These are phyloP conservation scores for Parnassius glacialis DNA, from an alignment of 2,888 invertebrate genomes.

Conservation along the genomic window DNA sequence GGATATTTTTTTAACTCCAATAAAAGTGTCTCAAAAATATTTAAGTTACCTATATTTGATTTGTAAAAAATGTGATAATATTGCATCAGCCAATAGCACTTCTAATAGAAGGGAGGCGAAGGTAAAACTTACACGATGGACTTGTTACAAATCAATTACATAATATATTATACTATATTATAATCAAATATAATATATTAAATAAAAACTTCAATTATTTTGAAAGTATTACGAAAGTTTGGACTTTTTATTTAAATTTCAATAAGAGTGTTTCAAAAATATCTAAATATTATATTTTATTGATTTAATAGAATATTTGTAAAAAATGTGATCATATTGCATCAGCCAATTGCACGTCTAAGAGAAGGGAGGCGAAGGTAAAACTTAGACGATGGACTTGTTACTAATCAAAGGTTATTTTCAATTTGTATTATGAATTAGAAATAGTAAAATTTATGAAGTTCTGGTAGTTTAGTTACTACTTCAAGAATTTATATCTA, in stretches of 20 bases:
- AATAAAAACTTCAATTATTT: too few relatives aligned
- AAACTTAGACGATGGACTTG: slow-evolving; percentile 14
- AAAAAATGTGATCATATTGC: slow-evolving; percentile 33
- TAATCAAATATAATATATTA: not conserved
- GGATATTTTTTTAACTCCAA: too few relatives aligned
- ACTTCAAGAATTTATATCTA: too few relatives aligned
- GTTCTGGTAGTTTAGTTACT: too few relatives aligned
- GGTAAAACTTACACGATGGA: slow-evolving; percentile 17
- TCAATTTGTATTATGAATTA: too few relatives aligned
- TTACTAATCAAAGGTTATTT: not conserved
- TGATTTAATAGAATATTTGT: slow-evolving; percentile 21
- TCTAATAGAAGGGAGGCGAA: slow-evolving; percentile 28
- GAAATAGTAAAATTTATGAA: too few relatives aligned
- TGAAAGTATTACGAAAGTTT: too few relatives aligned
- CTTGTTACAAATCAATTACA: not conserved
- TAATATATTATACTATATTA: not conserved
- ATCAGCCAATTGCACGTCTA: slow-evolving; percentile 36
- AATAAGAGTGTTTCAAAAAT: too few relatives aligned
- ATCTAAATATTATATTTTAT: too few relatives aligned
- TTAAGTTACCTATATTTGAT: too few relatives aligned
- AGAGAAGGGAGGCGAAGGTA: slow-evolving; percentile 28
- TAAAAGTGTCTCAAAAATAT: too few relatives aligned
- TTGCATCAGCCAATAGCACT: slow-evolving; percentile 40
- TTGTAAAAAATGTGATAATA: slow-evolving; percentile 29
- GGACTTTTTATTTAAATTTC: too few relatives aligned